These are phyloP conservation scores for Glomeris marginata DNA, from an alignment of 2,888 invertebrate genomes.

Conservation along the genomic window DNA sequence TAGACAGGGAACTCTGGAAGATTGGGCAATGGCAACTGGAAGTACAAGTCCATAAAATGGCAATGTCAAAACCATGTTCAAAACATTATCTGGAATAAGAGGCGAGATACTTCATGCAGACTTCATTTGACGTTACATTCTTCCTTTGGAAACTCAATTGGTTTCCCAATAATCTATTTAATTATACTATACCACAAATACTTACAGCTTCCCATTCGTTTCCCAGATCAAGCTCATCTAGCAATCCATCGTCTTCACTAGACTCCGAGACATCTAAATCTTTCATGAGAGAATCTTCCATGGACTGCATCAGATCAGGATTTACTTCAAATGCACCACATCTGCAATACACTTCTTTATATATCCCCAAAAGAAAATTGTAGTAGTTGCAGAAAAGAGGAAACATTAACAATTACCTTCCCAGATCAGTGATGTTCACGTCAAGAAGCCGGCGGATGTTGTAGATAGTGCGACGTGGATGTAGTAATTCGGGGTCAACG, in stretches of 20 bases:
- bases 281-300: constrained; percentile 46
- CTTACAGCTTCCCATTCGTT: constrained; percentile 65
- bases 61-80: too few relatives aligned
- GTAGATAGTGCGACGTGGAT: constrained; percentile 52
- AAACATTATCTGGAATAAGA: too few relatives aligned
- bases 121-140: too few relatives aligned
- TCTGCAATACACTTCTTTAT: constrained; percentile 25
- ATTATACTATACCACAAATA: background rate
- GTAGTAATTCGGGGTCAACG: constrained; percentile 45
- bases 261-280: constrained; percentile 45
- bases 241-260: constrained; percentile 44
- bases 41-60: too few relatives aligned
- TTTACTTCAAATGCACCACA: constrained; percentile 47
- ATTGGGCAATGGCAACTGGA: background rate
- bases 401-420: constrained; percentile 39
- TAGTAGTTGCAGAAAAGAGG: background rate
- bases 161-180: too few relatives aligned
- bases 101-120: too few relatives aligned
- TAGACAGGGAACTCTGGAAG: constrained; percentile 2
- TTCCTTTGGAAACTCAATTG: too few relatives aligned
- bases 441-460: constrained; percentile 56
- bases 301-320: constrained; percentile 38
- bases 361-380: background rate
- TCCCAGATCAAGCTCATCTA: constrained; percentile 52
- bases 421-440: constrained; percentile 48